Evolutionary conservation across 1,140 invertebrate species (phyloP), one percentile per base, ranked within the genome.

Genomic region (Matsumurasca onukii): DNA sequence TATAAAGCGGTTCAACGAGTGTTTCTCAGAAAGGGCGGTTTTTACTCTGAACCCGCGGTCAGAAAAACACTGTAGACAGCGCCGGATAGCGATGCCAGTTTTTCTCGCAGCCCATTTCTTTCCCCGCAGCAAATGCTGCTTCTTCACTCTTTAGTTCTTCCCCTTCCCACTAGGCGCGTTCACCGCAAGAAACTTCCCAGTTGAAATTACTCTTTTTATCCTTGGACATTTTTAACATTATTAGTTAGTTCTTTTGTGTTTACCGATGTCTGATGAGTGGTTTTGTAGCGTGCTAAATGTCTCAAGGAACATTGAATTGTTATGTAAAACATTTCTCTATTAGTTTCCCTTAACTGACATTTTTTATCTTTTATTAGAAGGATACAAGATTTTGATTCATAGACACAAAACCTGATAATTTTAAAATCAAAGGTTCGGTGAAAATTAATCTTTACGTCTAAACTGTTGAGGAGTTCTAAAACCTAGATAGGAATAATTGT

Each of bases 31-130:
- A 68, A 68, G 55, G 30, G 59, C n/a, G 55, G 34, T 57, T 59
- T 68, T 68, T 49, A 34, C 22, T 29, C 30, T 31, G 27, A 17
- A 25, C 45, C 34, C 30, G 25, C 20, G 31, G 13, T 27, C 55
- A 59, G 55, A 59, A 59, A 59, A 59, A 59, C 55, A 15, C 55
- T 29, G 55, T 59, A 59, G 55, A 59, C 55, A 59, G 55, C 55
- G 25, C 55, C 24, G 30, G 55, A 59, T 29, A 59, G 55, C 55
- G 22, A 29, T 59, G 55, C 55, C 55, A 59, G 55, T 59, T 59
- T 59, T 59, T 59, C 27, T 69, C 45, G 63, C 31, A 39, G 69
- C 63, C 39, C 48, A 48, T 64, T 72, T 69, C 69, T 68, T 70
- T 65, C 45, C 66, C 66, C 61, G 29, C 31, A 48, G 59, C 61